phyloP scores from a whole-genome alignment of 2,797 vertebrate genomes.

The Microctenopoma steveboyesi region DNA sequence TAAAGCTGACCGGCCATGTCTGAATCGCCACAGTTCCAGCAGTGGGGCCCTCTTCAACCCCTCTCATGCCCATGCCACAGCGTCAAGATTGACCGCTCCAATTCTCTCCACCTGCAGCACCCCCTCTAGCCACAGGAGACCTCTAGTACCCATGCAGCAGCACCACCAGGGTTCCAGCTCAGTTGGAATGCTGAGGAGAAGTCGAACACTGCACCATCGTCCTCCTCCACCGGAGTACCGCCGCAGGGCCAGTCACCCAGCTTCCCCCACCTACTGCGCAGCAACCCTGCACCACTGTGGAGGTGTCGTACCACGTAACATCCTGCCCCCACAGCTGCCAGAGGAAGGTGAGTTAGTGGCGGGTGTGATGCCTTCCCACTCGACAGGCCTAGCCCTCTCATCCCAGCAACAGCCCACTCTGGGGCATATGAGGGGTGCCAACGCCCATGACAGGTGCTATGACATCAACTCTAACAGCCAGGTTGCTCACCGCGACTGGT shows the following conservation, averaged over 20 bases:
- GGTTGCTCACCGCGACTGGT: conserved; percentile 67
- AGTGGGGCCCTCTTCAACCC: conserved; percentile 81
- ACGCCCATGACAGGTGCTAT: conserved; percentile 58
- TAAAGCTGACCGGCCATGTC: conserved; percentile 80
- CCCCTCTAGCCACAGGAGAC: conserved; percentile 80
- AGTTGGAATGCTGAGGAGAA: conserved; percentile 80
- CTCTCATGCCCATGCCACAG: conserved; percentile 56
- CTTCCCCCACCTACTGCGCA: conserved; percentile 80
- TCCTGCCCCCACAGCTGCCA: conserved; percentile 45
- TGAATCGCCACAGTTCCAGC: conserved; percentile 84
- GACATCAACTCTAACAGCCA: conserved; percentile 60
- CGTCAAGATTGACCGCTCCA: conserved; percentile 59
- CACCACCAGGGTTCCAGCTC: conserved; percentile 70
- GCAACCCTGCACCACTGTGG: conserved; percentile 77
- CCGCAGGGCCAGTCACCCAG: conserved; percentile 83
- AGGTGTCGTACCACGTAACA: conserved; percentile 40
- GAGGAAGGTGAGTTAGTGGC: conserved; percentile 60
- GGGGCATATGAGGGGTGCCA: conserved; percentile 59
- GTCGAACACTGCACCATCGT: conserved; percentile 82
- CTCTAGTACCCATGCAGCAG: conserved; percentile 63
- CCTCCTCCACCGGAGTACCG: conserved; percentile 78
- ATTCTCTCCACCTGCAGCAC: conserved; percentile 83
- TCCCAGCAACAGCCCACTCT: conserved; percentile 63
- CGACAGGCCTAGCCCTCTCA: conserved; percentile 50
- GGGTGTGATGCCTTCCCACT: conserved; percentile 52